Conservation (phyloP, 2,797 vertebrate genomes). For the Nannoperca australis region DNA sequence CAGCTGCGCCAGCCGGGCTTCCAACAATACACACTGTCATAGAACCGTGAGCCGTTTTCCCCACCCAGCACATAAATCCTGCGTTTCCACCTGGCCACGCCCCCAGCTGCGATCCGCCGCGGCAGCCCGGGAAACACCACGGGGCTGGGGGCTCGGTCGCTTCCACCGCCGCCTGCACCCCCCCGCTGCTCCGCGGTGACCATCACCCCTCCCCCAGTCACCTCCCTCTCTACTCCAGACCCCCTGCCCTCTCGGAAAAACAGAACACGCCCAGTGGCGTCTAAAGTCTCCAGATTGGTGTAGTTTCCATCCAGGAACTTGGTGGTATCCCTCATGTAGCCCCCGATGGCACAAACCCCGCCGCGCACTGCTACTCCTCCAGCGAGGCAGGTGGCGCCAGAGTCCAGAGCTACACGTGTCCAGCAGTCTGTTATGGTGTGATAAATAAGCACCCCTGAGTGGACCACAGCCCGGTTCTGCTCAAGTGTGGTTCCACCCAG, state of each 20-base stretch:
- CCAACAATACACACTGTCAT: constrained; percentile 90
- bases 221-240: constrained; percentile 79
- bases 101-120: constrained; percentile 85
- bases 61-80: constrained; percentile 89
- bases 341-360: constrained; percentile 88
- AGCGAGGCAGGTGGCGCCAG: constrained; percentile 85
- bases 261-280: constrained; percentile 86
- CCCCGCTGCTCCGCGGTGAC: constrained; percentile 75
- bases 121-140: constrained; percentile 87
- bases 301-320: constrained; percentile 86
- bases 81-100: constrained; percentile 88
- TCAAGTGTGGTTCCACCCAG: constrained; percentile 87
- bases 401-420: constrained; percentile 85
- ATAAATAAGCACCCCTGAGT: constrained; percentile 88
- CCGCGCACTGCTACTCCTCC: constrained; percentile 88
- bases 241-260: constrained; percentile 87
- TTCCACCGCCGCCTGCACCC: constrained; percentile 68
- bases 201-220: constrained; percentile 66
- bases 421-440: constrained; percentile 84
- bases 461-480: constrained; percentile 85
- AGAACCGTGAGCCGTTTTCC: constrained; percentile 87
- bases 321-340: constrained; percentile 87
- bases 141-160: constrained; percentile 84
- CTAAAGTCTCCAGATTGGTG: constrained; percentile 85
- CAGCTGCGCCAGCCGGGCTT: constrained; percentile 88